phyloP scores from a whole-genome alignment of 35 echinoderm and acorn worm genomes.

The Apostichopus japonicus region DNA sequence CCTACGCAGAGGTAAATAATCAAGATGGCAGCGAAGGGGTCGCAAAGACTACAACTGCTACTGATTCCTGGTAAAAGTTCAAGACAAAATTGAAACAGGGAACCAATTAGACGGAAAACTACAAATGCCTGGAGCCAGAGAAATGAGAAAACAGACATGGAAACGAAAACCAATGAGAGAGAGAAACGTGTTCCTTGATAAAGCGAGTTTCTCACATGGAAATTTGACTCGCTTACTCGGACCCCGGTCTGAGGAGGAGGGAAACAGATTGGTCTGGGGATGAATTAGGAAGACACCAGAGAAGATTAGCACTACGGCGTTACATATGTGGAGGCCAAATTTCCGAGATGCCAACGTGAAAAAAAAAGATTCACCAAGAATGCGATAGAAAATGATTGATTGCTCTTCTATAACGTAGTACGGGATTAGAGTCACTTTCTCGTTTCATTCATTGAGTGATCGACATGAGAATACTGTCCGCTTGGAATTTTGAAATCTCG shows the following conservation, averaged over 20 bases:
- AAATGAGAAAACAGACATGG: conserved; percentile 16
- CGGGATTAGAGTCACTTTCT: too few species aligned
- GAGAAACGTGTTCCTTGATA: not conserved
- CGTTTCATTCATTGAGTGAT: too few species aligned
- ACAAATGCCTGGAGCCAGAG: conserved; percentile 19
- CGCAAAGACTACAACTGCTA: not conserved
- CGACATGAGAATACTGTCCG: too few species aligned
- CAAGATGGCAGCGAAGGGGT: not conserved
- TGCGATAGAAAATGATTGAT: not conserved
- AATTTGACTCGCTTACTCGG: not conserved
- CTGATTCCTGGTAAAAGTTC: conserved; percentile 26
- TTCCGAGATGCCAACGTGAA: not conserved
- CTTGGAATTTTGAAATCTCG: too few species aligned
- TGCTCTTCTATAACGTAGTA: not conserved
- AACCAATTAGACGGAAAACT: conserved; percentile 42
- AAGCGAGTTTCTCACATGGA: not conserved
- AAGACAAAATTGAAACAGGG: conserved; percentile 13
- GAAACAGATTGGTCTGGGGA: not conserved
- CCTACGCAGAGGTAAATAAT: not conserved
- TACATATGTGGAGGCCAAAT: not conserved
- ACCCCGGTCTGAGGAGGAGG: not conserved
- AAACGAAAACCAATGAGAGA: not conserved
- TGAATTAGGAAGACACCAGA: not conserved
- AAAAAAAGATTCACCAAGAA: not conserved
- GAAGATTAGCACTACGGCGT: not conserved